Evolutionary conservation across 2,797 vertebrate genomes (phyloP), one percentile per base, ranked within the genome.

Genomic region (Sebastes jordani): DNA sequence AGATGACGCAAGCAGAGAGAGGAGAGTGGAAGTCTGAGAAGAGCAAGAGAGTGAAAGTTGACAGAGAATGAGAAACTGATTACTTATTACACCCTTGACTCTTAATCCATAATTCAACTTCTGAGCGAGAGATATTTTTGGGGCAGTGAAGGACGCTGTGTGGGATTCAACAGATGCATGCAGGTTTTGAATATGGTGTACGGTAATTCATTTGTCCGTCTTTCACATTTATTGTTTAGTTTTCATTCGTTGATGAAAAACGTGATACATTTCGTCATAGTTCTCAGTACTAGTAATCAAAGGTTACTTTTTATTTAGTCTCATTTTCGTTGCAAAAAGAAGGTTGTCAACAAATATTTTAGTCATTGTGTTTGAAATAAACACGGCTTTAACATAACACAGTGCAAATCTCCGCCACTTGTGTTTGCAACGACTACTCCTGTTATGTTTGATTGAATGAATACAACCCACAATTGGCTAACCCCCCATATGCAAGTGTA

Each of bases 51-150:
- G 80, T 60, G 69, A 80, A 82, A 88, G 76, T 78, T 79, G 84
- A 88, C 74, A 71, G 79, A 84, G 82, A 89, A 81, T 73, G 74
- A 90, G 86, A 90, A 85, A 85, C 77, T 86, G 84, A 91, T 74
- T 61, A 63, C 11, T 25, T 49, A 62, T 58, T 62, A 52, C 30
- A 46, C 67, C 22, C 13, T 68, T 72, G 52, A 81, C 74, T 76
- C 29, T 10, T n/a, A 38, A 72, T 72, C 54, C 52, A 64, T 67
- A 18, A 62, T 71, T 72, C 32, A 55, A 7, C 59, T 42, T 64
- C 32, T 76, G 27, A 32, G 30, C 7, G 18, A 55, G 42, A 71
- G 61, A 46, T 77, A 52, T 36, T 18, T 60, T n/a, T 14, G 16
- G 14, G 11, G 1, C 36, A 0, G 6, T 1, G 1, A n/a, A 69